Conservation (phyloP, 2,888 invertebrate species). For the Fragum fragum region DNA sequence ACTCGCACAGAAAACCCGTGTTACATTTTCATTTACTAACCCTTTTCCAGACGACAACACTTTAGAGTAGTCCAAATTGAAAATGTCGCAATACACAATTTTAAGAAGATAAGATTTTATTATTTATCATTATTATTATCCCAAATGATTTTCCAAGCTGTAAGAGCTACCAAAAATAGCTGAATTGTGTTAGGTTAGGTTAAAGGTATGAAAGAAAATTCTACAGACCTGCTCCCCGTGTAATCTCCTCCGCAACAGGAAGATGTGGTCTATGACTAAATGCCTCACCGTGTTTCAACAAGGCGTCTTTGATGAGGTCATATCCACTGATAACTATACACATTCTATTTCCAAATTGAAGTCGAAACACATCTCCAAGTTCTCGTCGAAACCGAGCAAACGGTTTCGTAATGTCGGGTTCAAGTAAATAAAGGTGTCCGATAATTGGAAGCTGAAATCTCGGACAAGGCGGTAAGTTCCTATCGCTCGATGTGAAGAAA, state of each 20-base stretch:
- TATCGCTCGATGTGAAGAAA: background rate
- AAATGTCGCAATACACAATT: no score
- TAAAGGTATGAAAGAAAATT: no score
- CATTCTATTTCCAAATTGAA: slow-evolving; percentile 5
- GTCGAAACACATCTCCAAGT: slow-evolving; percentile 12
- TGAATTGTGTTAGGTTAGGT: no score
- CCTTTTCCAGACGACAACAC: no score
- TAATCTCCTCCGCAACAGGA: background rate
- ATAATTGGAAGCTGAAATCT: slow-evolving; percentile 12
- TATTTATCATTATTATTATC: no score
- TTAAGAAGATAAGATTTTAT: no score
- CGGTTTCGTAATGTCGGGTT: background rate
- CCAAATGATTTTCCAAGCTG: no score
- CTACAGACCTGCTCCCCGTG: background rate
- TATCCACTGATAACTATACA: slow-evolving; percentile 7
- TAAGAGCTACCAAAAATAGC: no score
- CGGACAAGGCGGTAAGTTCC: slow-evolving; percentile 20
- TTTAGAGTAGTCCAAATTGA: no score
- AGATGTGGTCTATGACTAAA: slow-evolving; percentile 5
- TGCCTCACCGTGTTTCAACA: slow-evolving; percentile 14
- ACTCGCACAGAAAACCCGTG: no score
- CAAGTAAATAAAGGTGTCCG: slow-evolving; percentile 11
- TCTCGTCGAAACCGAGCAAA: background rate
- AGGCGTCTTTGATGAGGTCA: slow-evolving; percentile 20
- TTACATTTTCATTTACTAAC: no score